Base-by-base conservation (phyloP, 2,888 invertebrate species). In the Trachelus troglodyta region DNA sequence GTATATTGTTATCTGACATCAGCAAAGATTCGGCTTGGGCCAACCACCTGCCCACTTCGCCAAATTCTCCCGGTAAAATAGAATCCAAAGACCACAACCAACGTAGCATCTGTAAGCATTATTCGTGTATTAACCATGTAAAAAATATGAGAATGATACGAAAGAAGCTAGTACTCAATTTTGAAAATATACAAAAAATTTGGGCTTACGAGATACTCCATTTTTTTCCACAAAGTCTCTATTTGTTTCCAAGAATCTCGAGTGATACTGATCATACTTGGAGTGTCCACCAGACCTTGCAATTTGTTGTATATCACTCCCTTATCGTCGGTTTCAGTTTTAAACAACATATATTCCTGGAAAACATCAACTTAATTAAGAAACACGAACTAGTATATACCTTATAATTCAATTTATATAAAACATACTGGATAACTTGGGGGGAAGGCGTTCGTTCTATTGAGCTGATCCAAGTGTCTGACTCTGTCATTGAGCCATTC, bases 61-160 rank as follows among this genome's bases (percentile, higher is more conserved):
- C 96, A 85, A 98, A 95, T 87, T 97, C 96, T 69, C 97, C 97
- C 12, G 98, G 97, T 76, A 98, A 93, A 81, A 94, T 94, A 0
- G 96, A 94, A 91, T 99, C 98, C 84, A 98, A 92, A 76, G 96
- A 93, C 96, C 97, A 97, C 85, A 97, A 94, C 98, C 98, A 98
- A 88, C 95, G 94, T 86, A 95, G 93, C 92, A 97, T 94, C 92
- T 97, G 93, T 85, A 93, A 92, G 9, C 9, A 23, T 40, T 40
- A 40, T 40, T 40, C 6, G 15, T 40, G 6, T 40, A 40, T 40
- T 40, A 40, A 40, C 15, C 6, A 40, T 15, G 1, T 4, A 40
- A 15, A 15, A 40, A 40, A 15, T 15, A 40, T 15, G 4, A 15
- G 0, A 40, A 37, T 15, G 12, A 35, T n/a, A n/a, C 12, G 31